Conservation (phyloP, 1,140 invertebrate genomes). For the Epicauta chinensis region DNA sequence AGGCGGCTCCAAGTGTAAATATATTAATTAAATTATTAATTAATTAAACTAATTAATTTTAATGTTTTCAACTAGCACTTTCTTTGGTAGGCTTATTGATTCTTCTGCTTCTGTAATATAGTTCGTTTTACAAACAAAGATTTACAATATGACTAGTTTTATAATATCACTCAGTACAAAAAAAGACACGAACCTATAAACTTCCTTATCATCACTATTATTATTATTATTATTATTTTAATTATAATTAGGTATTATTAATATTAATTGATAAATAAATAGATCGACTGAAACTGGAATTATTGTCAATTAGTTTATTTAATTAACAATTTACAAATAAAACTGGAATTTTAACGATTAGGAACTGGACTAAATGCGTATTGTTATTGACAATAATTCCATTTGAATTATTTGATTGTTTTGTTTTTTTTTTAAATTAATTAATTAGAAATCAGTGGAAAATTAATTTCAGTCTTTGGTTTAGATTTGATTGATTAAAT, state of each 20-base stretch:
- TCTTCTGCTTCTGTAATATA: no score
- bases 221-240: no score
- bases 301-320: constrained; percentile 11
- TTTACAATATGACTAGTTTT: constrained; percentile 39
- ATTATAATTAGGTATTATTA: no score
- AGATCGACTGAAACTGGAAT: constrained; percentile 4
- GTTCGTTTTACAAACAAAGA: no score
- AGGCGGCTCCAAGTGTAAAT: constrained; percentile 22
- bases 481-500: constrained; percentile 31
- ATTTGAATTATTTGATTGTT: constrained; percentile 1
- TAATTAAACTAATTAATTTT: no score
- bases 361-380: constrained; percentile 12
- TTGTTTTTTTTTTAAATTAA: background rate
- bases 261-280: constrained; percentile 14
- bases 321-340: background rate
- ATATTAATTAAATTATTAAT: constrained; percentile 31
- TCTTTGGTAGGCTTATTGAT: constrained; percentile 40
- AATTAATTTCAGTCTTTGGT: constrained; percentile 40
- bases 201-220: constrained; percentile 17
- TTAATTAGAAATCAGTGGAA: constrained; percentile 28
- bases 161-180: constrained; percentile 38
- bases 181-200: constrained; percentile 14
- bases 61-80: constrained; percentile 40
- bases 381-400: constrained; percentile 27
- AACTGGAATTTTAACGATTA: constrained; percentile 1